Base-by-base conservation (phyloP, 2,888 invertebrate species). In the Trichogramma evanescens region DNA sequence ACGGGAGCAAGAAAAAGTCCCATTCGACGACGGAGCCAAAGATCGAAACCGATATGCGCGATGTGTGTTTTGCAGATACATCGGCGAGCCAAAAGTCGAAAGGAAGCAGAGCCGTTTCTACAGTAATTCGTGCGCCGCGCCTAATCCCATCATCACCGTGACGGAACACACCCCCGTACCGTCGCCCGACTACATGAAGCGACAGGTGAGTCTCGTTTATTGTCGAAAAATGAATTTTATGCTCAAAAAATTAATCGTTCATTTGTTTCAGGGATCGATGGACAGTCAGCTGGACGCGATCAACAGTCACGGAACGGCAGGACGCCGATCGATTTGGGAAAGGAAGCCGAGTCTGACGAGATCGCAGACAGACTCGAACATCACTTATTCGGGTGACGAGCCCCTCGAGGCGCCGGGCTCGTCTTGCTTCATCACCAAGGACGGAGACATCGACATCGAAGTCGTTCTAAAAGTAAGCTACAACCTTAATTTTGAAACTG, bases 141-240 rank as follows among this genome's bases (percentile, higher is more conserved):
- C 91, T 58, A 94, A 94, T 79, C 97, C 97, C 0, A 96, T 96
- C 57, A 97, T 97, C 61, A 96, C 95, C 0, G 95, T 97, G 6
- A 97, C 97, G 0, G 95, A 96, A 74, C 95, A 96, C 73, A 95
- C 95, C 0, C 95, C 95, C 0, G 88, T 91, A 4, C 93, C 93
- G 0, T 93, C 93, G 1, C 93, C 93, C 0, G 93, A 94, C 75
- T 92, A 88, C 72, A 82, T 91, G 67, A 86, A 88, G 72, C 82
- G 90, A 81, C 92, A 88, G 80, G 89, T 88, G 80, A 44, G 54
- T 48, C n/a, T 50, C 26, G 26, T 13, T 1, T 26, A 26, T 2
- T 53, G 38, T 2, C 13, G 4, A 1, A 13, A 2, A 48, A 2
- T 13, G 8, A 48, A 48, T 10, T 10, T 1, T 6, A 48, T 0